Conservation (phyloP, 2,888 invertebrate genomes). For the Heliconius erato region DNA sequence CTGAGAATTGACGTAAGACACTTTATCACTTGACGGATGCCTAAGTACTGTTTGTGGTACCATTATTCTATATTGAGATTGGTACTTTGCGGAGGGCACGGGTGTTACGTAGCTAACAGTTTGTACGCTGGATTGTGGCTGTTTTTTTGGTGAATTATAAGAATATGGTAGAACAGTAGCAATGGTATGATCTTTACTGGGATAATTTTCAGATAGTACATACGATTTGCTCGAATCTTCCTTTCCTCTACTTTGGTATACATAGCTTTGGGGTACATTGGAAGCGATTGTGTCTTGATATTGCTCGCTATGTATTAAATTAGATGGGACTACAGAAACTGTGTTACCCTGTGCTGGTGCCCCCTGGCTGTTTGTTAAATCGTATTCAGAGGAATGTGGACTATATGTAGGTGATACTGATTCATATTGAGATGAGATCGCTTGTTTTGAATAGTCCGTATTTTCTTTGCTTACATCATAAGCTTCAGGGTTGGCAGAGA, state of each 20-base stretch:
- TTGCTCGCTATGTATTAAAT: constrained; percentile 59
- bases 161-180: constrained; percentile 81
- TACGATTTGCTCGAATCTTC: constrained; percentile 65
- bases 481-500: constrained; percentile 51
- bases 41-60: constrained; percentile 76
- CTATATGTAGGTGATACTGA: constrained; percentile 48
- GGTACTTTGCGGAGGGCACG: constrained; percentile 73
- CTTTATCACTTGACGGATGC: constrained; percentile 71
- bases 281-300: constrained; percentile 61
- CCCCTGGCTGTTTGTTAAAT: constrained; percentile 53
- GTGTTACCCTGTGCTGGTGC: constrained; percentile 61
- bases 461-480: constrained; percentile 43
- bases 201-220: constrained; percentile 85
- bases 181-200: constrained; percentile 85
- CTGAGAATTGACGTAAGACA: constrained; percentile 77
- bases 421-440: constrained; percentile 57
- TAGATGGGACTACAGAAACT: constrained; percentile 63
- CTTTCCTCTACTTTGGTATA: constrained; percentile 67
- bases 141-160: constrained; percentile 62
- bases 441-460: constrained; percentile 47
- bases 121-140: constrained; percentile 65
- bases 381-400: constrained; percentile 59
- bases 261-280: constrained; percentile 65
- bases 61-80: constrained; percentile 77
- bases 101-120: constrained; percentile 80